A percentile compares a stretch with the other conserved stretches of the same genome.
Evolutionary conservation across 2,113 vertebrate genomes (phyloP).

Genomic region (human): DNA sequence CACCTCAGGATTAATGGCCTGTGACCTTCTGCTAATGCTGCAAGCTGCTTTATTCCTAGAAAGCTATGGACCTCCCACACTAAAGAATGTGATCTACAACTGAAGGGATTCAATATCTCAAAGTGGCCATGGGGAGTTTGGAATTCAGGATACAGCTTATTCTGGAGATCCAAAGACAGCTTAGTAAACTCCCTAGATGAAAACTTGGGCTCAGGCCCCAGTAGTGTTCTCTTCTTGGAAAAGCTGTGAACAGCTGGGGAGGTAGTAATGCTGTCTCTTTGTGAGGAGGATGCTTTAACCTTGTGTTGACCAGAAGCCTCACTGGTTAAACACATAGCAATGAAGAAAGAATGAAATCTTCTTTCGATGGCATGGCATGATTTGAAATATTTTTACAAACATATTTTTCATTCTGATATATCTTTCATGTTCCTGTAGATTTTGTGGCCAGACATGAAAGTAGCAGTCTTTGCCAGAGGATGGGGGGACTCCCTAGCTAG

Average conservation of each 20-base stretch:
- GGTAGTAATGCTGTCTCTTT: neutral
- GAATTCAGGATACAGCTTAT: neutral
- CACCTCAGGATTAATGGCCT: constrained; percentile 2
- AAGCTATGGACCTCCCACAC: constrained; percentile 2
- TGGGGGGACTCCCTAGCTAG: neutral
- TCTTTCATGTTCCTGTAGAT: neutral
- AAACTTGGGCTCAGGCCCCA: neutral
- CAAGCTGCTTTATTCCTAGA: constrained; percentile 40
- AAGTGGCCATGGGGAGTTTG: neutral
- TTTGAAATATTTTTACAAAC: neutral
- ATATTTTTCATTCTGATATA: neutral
- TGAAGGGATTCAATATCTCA: neutral
- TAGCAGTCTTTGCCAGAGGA: neutral
- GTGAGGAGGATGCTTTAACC: neutral
- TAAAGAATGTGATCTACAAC: constrained; percentile 7
- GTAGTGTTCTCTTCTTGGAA: neutral
- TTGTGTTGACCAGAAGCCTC: neutral
- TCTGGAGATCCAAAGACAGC: neutral
- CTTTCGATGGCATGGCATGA: neutral
- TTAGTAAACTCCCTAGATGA: neutral
- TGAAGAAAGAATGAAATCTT: neutral
- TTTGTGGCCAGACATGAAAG: neutral
- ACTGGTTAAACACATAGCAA: neutral
- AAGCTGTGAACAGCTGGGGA: neutral
- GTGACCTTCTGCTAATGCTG: neutral